These are phyloP conservation scores for Tetragonula clypearis DNA, from an alignment of 1,140 invertebrate genomes.

Conservation along the genomic window DNA sequence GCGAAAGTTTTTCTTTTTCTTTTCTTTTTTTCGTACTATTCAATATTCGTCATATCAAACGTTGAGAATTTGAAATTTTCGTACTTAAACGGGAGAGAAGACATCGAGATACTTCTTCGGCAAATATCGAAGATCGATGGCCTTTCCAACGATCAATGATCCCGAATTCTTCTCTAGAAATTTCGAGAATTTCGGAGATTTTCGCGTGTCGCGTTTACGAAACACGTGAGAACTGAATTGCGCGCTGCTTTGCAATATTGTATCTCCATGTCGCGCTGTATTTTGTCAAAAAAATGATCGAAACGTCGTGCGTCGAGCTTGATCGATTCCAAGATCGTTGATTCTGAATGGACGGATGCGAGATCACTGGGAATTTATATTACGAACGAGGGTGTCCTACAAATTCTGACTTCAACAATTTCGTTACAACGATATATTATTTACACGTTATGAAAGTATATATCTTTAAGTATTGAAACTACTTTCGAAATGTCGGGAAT, in stretches of 20 bases:
- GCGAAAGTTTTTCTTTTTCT: background rate
- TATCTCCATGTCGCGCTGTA: background rate
- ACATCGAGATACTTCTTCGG: background rate
- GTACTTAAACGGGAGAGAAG: no score
- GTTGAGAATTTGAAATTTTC: background rate
- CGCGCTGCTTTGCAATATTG: background rate
- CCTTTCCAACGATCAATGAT: no score
- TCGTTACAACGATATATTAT: background rate
- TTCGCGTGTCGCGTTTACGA: no score
- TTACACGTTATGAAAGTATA: no score
- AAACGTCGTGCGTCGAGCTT: background rate
- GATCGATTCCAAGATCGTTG: background rate
- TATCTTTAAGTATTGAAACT: background rate
- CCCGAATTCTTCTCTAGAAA: background rate
- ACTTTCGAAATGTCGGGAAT: background rate
- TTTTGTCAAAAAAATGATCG: background rate
- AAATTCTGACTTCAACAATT: background rate
- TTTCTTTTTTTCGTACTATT: background rate
- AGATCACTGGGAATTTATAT: background rate
- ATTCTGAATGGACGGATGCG: conserved; percentile 21
- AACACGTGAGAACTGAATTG: background rate
- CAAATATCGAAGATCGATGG: background rate
- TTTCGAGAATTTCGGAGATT: no score
- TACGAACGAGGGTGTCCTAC: background rate
- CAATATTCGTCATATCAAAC: background rate